Evolutionary conservation across 1,140 invertebrate genomes (phyloP).

Genomic region (Leucophenga varia): DNA sequence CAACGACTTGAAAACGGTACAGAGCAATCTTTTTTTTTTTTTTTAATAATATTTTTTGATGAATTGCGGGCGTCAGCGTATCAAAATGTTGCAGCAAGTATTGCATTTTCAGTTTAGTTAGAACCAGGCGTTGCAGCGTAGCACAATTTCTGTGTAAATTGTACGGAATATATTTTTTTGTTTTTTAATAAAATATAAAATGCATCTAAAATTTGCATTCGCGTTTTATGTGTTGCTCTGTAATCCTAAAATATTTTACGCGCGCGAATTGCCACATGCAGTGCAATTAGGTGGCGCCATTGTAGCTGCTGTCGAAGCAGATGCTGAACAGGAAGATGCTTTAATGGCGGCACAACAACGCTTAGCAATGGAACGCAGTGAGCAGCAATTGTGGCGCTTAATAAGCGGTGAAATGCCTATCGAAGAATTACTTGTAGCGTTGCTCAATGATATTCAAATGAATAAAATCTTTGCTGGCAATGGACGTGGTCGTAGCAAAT

Average conservation of each 20-base stretch:
- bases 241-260: no score
- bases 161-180: no score
- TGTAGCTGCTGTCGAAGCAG: constrained; percentile 39
- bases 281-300: constrained; percentile 37
- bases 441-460: no score
- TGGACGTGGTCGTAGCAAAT: constrained; percentile 35
- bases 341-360: constrained; percentile 11
- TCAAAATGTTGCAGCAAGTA: no score
- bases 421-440: constrained; percentile 5
- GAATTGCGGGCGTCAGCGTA: no score
- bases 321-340: constrained; percentile 24
- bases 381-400: constrained; percentile 24
- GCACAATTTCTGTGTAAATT: no score
- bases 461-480: background rate
- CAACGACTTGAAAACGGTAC: constrained; percentile 21
- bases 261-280: constrained; percentile 17
- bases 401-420: constrained; percentile 21
- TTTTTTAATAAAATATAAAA: no score
- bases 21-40: no score
- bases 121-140: no score
- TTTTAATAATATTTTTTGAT: no score
- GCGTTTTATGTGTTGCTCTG: no score
- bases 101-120: constrained; percentile 11
- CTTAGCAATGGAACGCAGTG: constrained; percentile 23
- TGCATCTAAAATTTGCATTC: no score